A percentile compares a stretch with the other conserved stretches of the same genome.
These are phyloP conservation scores for Ophioderma brevispina DNA, from an alignment of 35 echinoderm and acorn worm genomes.

Conservation along the genomic window DNA sequence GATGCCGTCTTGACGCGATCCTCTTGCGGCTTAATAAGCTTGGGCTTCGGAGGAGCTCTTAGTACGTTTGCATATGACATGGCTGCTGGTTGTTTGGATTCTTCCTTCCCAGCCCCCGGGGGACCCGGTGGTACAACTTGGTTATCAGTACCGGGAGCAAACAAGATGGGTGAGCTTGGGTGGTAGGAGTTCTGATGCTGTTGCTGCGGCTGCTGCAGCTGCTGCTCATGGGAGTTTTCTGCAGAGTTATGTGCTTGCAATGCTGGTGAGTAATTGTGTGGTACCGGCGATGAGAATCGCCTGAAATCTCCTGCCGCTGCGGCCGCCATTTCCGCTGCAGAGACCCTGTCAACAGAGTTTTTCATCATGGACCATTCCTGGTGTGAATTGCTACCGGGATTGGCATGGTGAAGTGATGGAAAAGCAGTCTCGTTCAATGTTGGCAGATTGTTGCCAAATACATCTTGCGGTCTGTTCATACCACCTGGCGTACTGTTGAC, in stretches of 20 bases:
- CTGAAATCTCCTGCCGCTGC: neutral
- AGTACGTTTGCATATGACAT: slow-evolving; percentile 96
- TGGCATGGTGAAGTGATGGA: neutral
- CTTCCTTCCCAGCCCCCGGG: neutral
- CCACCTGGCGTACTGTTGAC: too few species aligned
- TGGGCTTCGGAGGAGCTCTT: slow-evolving; percentile 83
- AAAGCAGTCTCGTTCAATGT: neutral
- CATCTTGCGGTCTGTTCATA: neutral
- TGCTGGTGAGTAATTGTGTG: neutral
- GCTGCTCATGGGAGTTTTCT: slow-evolving; percentile 15
- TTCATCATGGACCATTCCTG: neutral
- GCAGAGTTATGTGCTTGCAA: slow-evolving; percentile 18
- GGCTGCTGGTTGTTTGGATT: slow-evolving; percentile 22
- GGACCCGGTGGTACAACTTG: slow-evolving; percentile 9
- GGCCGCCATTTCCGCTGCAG: neutral
- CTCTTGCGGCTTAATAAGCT: slow-evolving; percentile 58
- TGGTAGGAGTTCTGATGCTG: slow-evolving; percentile 31
- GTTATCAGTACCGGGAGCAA: slow-evolving; percentile 40
- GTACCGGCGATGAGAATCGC: neutral
- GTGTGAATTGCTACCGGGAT: neutral
- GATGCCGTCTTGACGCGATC: slow-evolving; percentile 82
- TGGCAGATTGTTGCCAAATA: neutral
- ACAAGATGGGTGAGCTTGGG: slow-evolving; percentile 28
- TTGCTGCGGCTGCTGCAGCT: slow-evolving; percentile 25
- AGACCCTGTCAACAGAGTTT: neutral